Conservation (phyloP, 2,888 invertebrate species). For the Phytoseiulus persimilis region DNA sequence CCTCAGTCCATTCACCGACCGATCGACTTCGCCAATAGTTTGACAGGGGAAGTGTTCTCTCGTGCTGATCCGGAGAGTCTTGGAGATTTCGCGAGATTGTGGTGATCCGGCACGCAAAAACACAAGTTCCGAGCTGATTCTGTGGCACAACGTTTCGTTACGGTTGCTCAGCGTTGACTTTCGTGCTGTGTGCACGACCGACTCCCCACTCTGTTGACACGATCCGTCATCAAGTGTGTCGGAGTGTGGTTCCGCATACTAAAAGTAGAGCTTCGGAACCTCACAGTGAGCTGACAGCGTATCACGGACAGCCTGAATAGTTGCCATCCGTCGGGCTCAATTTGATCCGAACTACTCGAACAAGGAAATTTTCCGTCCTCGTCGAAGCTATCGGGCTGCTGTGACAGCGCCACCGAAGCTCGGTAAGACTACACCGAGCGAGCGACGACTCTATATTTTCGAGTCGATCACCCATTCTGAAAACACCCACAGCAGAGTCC, state of each 20-base stretch:
- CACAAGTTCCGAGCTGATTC: neutral
- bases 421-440: too few species aligned
- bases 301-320: neutral
- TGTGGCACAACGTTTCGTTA: neutral
- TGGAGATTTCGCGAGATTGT: too few species aligned
- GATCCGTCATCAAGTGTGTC: neutral
- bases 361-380: neutral
- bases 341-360: neutral
- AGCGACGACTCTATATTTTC: too few species aligned
- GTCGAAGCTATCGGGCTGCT: too few species aligned
- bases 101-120: neutral
- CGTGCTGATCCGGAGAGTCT: too few species aligned
- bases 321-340: neutral
- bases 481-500: too few species aligned
- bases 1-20: too few species aligned
- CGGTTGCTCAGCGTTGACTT: neutral
- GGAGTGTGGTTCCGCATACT: neutral
- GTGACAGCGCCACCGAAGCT: too few species aligned
- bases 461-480: too few species aligned
- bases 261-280: neutral
- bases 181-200: conserved; percentile 5
- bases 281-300: neutral
- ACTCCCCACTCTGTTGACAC: neutral
- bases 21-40: too few species aligned
- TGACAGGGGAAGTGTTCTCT: too few species aligned